phyloP scores from a whole-genome alignment of 2,797 vertebrate species.

The Siniperca obscura region DNA sequence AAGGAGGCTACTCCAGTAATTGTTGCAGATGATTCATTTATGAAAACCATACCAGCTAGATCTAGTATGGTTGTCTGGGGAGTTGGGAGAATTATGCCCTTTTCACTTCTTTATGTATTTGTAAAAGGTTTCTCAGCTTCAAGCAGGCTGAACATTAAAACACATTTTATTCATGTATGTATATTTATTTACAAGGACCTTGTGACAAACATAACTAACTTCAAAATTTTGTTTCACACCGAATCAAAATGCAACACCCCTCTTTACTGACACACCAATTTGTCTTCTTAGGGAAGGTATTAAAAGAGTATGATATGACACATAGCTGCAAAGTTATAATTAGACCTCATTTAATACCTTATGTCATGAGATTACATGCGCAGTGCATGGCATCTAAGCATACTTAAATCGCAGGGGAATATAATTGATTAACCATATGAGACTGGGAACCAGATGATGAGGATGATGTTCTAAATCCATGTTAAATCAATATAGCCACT shows the following conservation, averaged over 20 bases:
- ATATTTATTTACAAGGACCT: constrained; percentile 55
- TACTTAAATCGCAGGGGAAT: constrained; percentile 69
- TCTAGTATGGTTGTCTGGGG: constrained; percentile 66
- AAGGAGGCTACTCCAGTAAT: constrained; percentile 80
- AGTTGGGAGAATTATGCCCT: constrained; percentile 42
- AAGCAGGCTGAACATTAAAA: constrained; percentile 52
- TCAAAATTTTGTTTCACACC: constrained; percentile 35
- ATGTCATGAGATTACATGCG: constrained; percentile 76
- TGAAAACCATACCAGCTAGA: constrained; percentile 73
- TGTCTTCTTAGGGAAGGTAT: constrained; percentile 69
- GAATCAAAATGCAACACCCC: constrained; percentile 42
- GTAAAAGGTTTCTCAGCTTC: constrained; percentile 41
- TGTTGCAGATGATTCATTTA: constrained; percentile 83
- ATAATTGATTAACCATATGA: constrained; percentile 81
- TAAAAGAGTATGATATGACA: constrained; percentile 69
- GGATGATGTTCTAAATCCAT: constrained; percentile 78
- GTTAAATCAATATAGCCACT: constrained; percentile 77
- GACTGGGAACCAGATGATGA: constrained; percentile 76
- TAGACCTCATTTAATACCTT: constrained; percentile 80
- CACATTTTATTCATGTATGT: constrained; percentile 52
- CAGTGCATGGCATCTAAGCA: constrained; percentile 68
- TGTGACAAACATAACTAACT: constrained; percentile 31
- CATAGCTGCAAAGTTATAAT: constrained; percentile 78
- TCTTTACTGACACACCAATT: constrained; percentile 62
- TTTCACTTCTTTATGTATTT: constrained; percentile 36